Conservation (phyloP, 37 sponge, comb jelly and placozoan genomes). For the Haliclona indistincta region DNA sequence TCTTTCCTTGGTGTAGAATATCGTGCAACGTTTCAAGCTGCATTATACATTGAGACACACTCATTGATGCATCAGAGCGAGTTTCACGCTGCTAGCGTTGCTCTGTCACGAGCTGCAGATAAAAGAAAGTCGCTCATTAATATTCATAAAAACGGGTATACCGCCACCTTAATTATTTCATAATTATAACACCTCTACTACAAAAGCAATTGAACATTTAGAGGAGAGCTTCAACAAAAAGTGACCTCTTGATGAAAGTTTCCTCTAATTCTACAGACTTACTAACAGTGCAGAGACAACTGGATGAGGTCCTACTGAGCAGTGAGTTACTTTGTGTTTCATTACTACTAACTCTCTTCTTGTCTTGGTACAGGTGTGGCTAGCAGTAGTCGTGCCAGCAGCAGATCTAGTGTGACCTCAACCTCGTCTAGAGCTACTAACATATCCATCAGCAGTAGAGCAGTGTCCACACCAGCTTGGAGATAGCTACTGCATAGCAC, state of each 20-base stretch:
- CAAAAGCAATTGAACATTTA: not conserved
- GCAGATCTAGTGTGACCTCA: not conserved
- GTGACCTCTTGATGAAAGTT: not conserved
- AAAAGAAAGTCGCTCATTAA: too few species aligned
- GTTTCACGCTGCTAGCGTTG: too few species aligned
- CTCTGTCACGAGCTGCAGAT: too few species aligned
- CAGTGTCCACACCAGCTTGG: too few species aligned
- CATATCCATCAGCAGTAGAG: too few species aligned
- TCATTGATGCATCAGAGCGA: too few species aligned
- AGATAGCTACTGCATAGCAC: too few species aligned
- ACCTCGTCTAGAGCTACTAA: too few species aligned
- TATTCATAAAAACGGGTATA: not conserved
- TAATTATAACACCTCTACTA: not conserved
- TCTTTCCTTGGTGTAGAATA: too few species aligned
- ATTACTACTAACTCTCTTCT: not conserved
- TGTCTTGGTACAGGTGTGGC: not conserved
- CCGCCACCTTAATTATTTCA: not conserved
- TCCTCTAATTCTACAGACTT: conserved; percentile 39
- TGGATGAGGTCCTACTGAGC: conserved; percentile 60
- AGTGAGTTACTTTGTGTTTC: conserved; percentile 16
- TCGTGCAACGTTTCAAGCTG: too few species aligned
- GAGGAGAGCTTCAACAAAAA: not conserved
- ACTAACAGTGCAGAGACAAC: conserved; percentile 32
- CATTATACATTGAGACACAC: too few species aligned
- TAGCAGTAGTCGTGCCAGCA: not conserved